Evolutionary conservation across 1,140 invertebrate species (phyloP).

Genomic region (Globodera rostochiensis): DNA sequence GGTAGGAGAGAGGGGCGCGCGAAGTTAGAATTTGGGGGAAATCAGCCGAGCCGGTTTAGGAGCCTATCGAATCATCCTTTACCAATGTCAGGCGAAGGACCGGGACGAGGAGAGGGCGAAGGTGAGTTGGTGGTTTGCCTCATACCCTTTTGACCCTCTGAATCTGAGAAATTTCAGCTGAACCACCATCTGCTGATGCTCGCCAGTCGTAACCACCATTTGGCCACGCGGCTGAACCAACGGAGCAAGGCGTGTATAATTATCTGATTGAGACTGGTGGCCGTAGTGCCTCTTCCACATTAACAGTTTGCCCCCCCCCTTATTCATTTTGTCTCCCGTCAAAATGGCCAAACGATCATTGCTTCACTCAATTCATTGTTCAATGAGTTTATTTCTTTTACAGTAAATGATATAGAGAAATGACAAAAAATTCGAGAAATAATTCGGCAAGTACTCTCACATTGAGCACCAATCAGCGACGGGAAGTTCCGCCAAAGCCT

Average conservation of each 20-base stretch:
- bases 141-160: neutral
- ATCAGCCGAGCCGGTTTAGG: slow-evolving; percentile 21
- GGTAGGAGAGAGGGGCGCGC: slow-evolving; percentile 3
- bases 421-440: neutral
- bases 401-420: too few species aligned
- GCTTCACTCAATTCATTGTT: neutral
- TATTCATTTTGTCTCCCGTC: neutral
- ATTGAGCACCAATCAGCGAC: slow-evolving; percentile 18
- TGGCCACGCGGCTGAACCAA: slow-evolving; percentile 48
- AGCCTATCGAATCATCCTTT: slow-evolving; percentile 62
- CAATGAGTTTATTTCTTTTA: neutral
- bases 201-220: slow-evolving; percentile 25
- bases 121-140: slow-evolving; percentile 32
- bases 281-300: neutral
- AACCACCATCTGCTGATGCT: slow-evolving; percentile 48
- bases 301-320: neutral
- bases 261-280: slow-evolving; percentile 35
- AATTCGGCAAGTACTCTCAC: neutral
- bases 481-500: slow-evolving; percentile 50
- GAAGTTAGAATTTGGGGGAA: neutral
- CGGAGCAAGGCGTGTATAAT: slow-evolving; percentile 56
- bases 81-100: slow-evolving; percentile 54
- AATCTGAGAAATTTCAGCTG: slow-evolving; percentile 44
- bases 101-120: slow-evolving; percentile 53
- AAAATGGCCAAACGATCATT: slow-evolving; percentile 4